Conservation (phyloP, 2,888 invertebrate species). For the Apantesis nais region DNA sequence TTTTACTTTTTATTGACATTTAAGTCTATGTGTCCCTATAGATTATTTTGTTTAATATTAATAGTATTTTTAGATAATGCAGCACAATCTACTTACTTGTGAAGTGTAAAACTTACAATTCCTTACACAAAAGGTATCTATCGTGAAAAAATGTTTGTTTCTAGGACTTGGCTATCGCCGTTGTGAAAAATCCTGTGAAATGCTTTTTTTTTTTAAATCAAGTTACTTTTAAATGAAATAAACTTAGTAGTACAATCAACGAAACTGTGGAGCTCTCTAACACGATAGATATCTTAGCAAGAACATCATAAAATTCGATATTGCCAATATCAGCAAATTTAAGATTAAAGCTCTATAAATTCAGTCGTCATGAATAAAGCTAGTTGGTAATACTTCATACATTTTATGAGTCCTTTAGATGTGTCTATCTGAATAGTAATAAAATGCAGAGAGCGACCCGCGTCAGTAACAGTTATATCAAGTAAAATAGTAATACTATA, state of each 20-base stretch:
- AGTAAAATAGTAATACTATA: conserved; percentile 54
- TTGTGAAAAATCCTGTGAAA: background rate
- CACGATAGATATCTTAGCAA: conserved; percentile 9
- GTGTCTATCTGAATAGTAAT: conserved; percentile 59
- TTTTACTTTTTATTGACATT: background rate
- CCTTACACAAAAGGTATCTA: background rate
- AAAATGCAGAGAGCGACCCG: conserved; percentile 55
- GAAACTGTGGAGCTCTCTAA: background rate
- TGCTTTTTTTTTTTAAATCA: no score
- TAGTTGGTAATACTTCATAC: conserved; percentile 52
- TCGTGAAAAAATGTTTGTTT: background rate
- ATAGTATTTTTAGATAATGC: background rate
- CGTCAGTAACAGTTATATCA: conserved; percentile 51
- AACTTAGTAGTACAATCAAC: background rate
- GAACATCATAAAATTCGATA: conserved; percentile 36
- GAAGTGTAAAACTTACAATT: background rate
- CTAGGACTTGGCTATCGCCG: background rate
- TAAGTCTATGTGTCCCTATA: background rate
- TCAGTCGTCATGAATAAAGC: conserved; percentile 47
- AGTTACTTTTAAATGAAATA: no score
- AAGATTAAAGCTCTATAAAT: conserved; percentile 49
- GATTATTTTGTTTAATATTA: background rate
- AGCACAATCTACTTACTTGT: background rate
- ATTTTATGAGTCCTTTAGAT: conserved; percentile 52
- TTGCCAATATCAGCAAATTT: conserved; percentile 48